phyloP scores from a whole-genome alignment of 2,888 invertebrate genomes.

The Allygus modestus region DNA sequence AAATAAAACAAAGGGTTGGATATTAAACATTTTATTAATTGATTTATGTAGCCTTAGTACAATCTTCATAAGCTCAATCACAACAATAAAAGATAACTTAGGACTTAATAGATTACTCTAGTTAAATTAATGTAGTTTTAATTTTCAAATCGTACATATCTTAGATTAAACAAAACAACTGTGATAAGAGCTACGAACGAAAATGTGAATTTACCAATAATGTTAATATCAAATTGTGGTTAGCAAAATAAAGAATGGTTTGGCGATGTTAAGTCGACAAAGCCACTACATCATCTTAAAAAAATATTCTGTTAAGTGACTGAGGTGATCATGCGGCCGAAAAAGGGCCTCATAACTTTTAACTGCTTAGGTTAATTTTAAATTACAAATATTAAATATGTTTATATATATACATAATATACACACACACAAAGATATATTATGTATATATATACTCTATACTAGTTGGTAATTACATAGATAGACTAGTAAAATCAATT shows the following conservation, averaged over 20 bases:
- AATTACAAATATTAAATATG: slow-evolving; percentile 46
- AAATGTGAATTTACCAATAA: slow-evolving; percentile 23
- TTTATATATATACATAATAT: slow-evolving; percentile 34
- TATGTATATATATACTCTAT: slow-evolving; percentile 51
- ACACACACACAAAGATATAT: slow-evolving; percentile 3
- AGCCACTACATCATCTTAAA: slow-evolving; percentile 27
- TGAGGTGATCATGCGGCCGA: background rate
- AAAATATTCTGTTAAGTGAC: slow-evolving; percentile 34
- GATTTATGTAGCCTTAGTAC: slow-evolving; percentile 51
- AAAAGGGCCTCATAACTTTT: slow-evolving; percentile 9
- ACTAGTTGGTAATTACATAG: slow-evolving; percentile 61
- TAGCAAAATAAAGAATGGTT: slow-evolving; percentile 18
- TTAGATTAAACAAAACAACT: slow-evolving; percentile 33
- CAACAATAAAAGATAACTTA: slow-evolving; percentile 47
- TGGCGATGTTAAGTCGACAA: slow-evolving; percentile 18
- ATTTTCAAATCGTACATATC: background rate
- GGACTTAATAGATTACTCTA: slow-evolving; percentile 2
- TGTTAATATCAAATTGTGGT: slow-evolving; percentile 39
- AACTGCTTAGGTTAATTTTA: slow-evolving; percentile 35
- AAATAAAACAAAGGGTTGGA: background rate
- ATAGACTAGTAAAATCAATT: slow-evolving; percentile 62
- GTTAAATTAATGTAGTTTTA: slow-evolving; percentile 4
- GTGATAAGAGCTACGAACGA: slow-evolving; percentile 7
- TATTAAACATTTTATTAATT: slow-evolving; percentile 56
- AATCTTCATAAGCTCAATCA: slow-evolving; percentile 52